These are phyloP conservation scores for Atractosteus spatula DNA, from an alignment of 2,113 vertebrate genomes.

Conservation along the genomic window DNA sequence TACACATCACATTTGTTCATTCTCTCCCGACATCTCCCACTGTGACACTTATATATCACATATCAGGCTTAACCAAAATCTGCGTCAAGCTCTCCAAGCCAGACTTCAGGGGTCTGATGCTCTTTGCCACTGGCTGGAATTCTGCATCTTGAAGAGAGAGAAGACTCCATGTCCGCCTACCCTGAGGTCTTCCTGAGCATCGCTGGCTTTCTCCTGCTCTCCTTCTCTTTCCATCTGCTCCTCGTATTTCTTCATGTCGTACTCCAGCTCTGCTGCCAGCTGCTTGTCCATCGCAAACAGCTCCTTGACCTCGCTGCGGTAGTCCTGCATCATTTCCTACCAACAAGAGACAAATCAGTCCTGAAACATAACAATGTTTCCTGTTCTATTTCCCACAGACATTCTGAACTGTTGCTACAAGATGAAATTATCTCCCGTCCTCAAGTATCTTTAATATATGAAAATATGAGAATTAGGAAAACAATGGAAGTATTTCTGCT, in stretches of 20 bases:
- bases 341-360: conserved; percentile 20
- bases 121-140: no score
- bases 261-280: conserved; percentile 87
- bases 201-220: conserved; percentile 22
- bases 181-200: fast-evolving
- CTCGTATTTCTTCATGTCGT: conserved; percentile 80
- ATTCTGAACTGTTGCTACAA: no score
- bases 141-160: no score
- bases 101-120: no score
- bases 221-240: conserved; percentile 68
- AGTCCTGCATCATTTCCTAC: conserved; percentile 90
- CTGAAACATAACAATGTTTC: neutral
- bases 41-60: no score
- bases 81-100: no score
- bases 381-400: no score
- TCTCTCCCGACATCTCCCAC: no score
- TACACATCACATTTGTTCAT: no score
- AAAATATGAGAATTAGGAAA: conserved; percentile 4
- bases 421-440: no score
- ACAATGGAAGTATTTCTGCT: conserved; percentile 18
- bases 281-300: conserved; percentile 86
- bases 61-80: no score
- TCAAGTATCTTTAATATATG: no score
- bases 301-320: conserved; percentile 82
- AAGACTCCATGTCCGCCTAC: conserved; percentile 1